These are phyloP conservation scores for Xylophagus ater DNA, from an alignment of 2,888 invertebrate genomes.

Conservation along the genomic window DNA sequence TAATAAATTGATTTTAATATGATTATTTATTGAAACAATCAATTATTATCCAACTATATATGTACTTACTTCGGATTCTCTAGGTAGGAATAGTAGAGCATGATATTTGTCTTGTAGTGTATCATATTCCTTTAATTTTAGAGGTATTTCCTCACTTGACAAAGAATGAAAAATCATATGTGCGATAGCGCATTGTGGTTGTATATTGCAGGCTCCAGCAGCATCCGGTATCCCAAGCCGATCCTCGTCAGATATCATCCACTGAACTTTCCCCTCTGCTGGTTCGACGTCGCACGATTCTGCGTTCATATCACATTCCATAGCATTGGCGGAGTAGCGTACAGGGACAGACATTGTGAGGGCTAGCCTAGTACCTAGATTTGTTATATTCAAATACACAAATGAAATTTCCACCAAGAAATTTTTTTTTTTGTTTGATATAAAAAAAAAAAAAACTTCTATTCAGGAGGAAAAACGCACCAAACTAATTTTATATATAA, in stretches of 20 bases:
- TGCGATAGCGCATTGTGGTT: slow-evolving; percentile 15
- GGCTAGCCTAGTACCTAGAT: slow-evolving; percentile 41
- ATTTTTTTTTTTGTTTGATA: neutral
- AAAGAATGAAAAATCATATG: slow-evolving; percentile 13
- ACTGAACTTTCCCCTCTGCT: slow-evolving; percentile 35
- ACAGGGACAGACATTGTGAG: slow-evolving; percentile 42
- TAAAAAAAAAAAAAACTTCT: neutral
- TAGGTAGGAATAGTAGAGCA: slow-evolving; percentile 53
- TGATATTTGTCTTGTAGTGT: slow-evolving; percentile 59
- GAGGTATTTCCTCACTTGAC: slow-evolving; percentile 41
- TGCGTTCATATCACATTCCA: slow-evolving; percentile 26
- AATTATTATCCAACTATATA: neutral
- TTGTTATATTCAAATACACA: slow-evolving; percentile 7
- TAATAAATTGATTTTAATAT: slow-evolving; percentile 3
- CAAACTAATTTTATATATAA: neutral
- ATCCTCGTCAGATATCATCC: slow-evolving; percentile 44
- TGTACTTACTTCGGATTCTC: slow-evolving; percentile 47
- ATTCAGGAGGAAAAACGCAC: neutral
- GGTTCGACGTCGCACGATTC: slow-evolving; percentile 23
- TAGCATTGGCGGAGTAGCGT: slow-evolving; percentile 40
- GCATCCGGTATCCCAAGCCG: slow-evolving; percentile 53
- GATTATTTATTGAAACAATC: neutral
- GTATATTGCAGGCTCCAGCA: slow-evolving; percentile 33
- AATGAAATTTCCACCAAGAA: slow-evolving; percentile 1
- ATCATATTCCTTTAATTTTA: slow-evolving; percentile 55